These are phyloP conservation scores for Echiichthys vipera DNA, from an alignment of 2,797 vertebrate genomes.

Conservation along the genomic window DNA sequence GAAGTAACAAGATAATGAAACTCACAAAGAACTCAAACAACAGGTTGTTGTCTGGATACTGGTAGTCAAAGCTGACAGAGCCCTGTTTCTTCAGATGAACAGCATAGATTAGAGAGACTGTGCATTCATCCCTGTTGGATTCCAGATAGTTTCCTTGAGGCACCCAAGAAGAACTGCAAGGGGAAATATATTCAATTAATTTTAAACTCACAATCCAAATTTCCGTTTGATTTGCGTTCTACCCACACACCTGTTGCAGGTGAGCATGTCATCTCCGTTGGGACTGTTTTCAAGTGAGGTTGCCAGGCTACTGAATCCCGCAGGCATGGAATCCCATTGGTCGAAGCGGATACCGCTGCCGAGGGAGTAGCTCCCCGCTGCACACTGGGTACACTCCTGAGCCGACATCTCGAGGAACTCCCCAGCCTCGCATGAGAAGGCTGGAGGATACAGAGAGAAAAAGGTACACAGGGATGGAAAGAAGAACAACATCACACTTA, in stretches of 20 bases:
- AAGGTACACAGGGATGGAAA: neutral
- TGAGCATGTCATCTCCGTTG: conserved; percentile 76
- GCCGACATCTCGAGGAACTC: conserved; percentile 97
- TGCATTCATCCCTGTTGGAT: conserved; percentile 97
- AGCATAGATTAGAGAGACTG: conserved; percentile 95
- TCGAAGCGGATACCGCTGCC: conserved; percentile 97
- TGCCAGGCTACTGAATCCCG: conserved; percentile 93
- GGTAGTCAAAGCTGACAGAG: conserved; percentile 95
- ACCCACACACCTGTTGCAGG: conserved; percentile 89
- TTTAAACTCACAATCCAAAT: neutral
- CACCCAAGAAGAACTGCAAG: conserved; percentile 91
- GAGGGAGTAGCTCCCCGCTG: conserved; percentile 94
- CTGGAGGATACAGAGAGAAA: conserved; percentile 72
- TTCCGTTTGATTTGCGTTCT: neutral
- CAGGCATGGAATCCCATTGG: conserved; percentile 94
- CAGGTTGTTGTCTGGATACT: conserved; percentile 97
- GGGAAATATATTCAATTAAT: neutral
- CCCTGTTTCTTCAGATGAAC: conserved; percentile 97
- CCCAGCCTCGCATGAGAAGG: conserved; percentile 94
- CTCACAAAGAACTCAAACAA: conserved; percentile 99
- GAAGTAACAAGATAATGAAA: conserved; percentile 28
- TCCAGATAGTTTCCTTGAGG: conserved; percentile 95
- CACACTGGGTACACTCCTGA: conserved; percentile 94
- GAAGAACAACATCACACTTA: neutral
- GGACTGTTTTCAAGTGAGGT: conserved; percentile 88